phyloP scores from a whole-genome alignment of 2,797 vertebrate genomes.

The Chrosomus eos region DNA sequence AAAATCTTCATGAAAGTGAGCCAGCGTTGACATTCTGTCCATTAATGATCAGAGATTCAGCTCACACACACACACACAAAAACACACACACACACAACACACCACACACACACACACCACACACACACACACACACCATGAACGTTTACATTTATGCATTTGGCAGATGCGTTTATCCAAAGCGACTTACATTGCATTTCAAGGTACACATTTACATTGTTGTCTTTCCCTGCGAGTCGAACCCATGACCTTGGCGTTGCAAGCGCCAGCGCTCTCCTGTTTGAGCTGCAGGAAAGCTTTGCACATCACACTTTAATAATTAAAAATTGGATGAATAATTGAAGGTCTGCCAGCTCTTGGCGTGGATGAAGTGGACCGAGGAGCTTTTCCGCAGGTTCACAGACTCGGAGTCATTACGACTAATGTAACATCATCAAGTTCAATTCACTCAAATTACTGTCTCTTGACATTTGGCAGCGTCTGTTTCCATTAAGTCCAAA shows the following conservation, averaged over 20 bases:
- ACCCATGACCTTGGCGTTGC: too few species aligned
- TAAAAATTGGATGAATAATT: slow-evolving; percentile 1
- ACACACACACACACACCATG: background rate
- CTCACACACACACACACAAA: background rate
- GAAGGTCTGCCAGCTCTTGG: background rate
- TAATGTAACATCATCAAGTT: slow-evolving; percentile 40
- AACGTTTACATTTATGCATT: background rate
- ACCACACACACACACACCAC: too few species aligned
- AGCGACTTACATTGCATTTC: too few species aligned
- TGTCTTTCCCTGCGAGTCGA: too few species aligned
- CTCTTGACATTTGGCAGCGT: slow-evolving; percentile 35
- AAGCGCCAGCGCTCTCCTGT: too few species aligned
- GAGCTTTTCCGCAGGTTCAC: background rate
- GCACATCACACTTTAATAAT: background rate
- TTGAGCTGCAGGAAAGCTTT: too few species aligned
- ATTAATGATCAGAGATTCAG: background rate
- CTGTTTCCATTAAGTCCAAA: slow-evolving; percentile 31
- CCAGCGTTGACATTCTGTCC: background rate
- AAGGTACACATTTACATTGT: too few species aligned
- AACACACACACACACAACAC: too few species aligned
- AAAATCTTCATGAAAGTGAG: background rate
- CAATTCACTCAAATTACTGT: slow-evolving; percentile 11
- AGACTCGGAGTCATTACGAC: background rate
- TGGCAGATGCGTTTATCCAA: too few species aligned
- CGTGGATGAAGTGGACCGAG: background rate